Conservation (phyloP, 2,113 vertebrate species). For the Henicopernis longicauda region DNA sequence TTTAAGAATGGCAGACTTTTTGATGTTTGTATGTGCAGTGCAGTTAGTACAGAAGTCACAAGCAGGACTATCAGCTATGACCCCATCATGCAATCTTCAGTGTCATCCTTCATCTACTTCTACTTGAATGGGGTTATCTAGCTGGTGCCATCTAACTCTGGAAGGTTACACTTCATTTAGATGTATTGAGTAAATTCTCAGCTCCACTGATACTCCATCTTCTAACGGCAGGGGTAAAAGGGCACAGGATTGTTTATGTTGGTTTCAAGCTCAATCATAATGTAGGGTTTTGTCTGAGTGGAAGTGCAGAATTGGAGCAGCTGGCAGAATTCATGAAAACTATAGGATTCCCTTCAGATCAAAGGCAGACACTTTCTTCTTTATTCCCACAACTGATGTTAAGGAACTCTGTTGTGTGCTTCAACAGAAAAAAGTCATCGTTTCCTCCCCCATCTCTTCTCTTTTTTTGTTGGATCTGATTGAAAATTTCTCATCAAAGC, state of each 20-base stretch:
- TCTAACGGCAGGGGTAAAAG: slow-evolving; percentile 38
- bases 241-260: slow-evolving; percentile 30
- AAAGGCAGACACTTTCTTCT: slow-evolving; percentile 29
- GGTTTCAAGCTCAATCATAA: slow-evolving; percentile 4
- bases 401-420: not conserved
- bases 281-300: slow-evolving; percentile 33
- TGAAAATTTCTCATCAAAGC: slow-evolving; percentile 42
- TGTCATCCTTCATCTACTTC: not conserved
- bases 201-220: slow-evolving; percentile 27
- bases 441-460: not conserved
- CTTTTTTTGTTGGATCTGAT: slow-evolving; percentile 2
- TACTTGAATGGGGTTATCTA: slow-evolving; percentile 26
- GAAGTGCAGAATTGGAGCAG: slow-evolving; percentile 17
- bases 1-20: not conserved
- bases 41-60: not conserved
- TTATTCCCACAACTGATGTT: not conserved
- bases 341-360: slow-evolving; percentile 29
- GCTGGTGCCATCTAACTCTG: slow-evolving; percentile 26
- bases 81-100: not conserved
- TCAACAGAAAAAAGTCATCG: not conserved
- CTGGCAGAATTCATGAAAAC: slow-evolving; percentile 39
- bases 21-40: not conserved
- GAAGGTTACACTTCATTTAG: slow-evolving; percentile 53
- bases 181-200: slow-evolving; percentile 22
- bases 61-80: not conserved